A percentile compares a stretch with the other conserved stretches of the same genome.
phyloP scores from a whole-genome alignment of 2,113 vertebrate genomes.

The Misgurnus anguillicaudatus region DNA sequence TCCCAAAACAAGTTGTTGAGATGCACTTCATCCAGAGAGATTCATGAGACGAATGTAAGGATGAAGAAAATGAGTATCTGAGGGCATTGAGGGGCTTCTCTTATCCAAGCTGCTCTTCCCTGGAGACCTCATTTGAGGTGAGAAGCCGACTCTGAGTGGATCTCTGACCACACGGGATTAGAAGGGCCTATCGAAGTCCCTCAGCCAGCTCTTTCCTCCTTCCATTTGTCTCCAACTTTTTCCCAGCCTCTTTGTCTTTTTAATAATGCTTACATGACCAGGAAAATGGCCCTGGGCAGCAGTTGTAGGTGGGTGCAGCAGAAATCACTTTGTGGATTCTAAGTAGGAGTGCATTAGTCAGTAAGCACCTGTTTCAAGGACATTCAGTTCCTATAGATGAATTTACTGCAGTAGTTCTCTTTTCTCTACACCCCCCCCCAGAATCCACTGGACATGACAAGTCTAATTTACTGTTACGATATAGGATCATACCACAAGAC shows the following conservation, averaged over 20 bases:
- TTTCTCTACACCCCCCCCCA: too few relatives aligned
- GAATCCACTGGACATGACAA: too few relatives aligned
- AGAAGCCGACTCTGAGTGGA: slow-evolving; percentile 57
- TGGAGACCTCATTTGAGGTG: slow-evolving; percentile 70
- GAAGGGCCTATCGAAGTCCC: slow-evolving; percentile 41
- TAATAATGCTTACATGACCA: not conserved
- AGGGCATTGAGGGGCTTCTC: slow-evolving; percentile 38
- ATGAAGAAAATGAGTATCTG: slow-evolving; percentile 52
- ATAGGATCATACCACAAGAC: too few relatives aligned
- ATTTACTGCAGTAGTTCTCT: too few relatives aligned
- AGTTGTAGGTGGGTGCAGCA: slow-evolving; percentile 18
- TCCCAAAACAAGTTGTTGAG: slow-evolving; percentile 9
- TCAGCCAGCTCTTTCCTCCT: slow-evolving; percentile 2
- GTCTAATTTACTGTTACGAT: too few relatives aligned
- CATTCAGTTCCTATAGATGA: not conserved
- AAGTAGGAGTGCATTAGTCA: not conserved
- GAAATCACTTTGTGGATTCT: slow-evolving; percentile 9
- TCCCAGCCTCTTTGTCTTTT: slow-evolving; percentile 20
- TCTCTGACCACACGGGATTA: slow-evolving; percentile 58
- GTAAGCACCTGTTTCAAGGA: not conserved
- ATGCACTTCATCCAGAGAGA: slow-evolving; percentile 52
- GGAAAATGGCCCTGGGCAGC: slow-evolving; percentile 11
- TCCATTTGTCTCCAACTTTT: slow-evolving; percentile 15
- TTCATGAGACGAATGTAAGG: slow-evolving; percentile 53
- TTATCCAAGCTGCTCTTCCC: slow-evolving; percentile 50